Evolutionary conservation across 2,888 invertebrate species (phyloP).

Genomic region (Ellobium chinense): DNA sequence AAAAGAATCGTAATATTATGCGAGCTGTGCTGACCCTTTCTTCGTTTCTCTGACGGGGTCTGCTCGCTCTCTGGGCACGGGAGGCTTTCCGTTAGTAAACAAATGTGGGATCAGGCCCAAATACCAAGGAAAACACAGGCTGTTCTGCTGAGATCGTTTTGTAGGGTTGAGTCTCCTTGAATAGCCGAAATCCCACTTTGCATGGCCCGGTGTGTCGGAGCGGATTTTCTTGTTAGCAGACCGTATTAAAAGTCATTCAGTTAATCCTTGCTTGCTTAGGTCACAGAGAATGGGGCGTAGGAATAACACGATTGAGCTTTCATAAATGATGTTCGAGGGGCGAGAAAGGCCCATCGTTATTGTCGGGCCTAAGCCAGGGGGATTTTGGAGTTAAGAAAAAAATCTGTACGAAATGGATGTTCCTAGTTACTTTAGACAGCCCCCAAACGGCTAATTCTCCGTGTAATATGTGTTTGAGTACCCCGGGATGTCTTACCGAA

Average conservation of each 20-base stretch:
- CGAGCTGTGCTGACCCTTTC: neutral
- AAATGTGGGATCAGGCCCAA: neutral
- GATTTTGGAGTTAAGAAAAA: neutral
- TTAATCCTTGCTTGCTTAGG: conserved; percentile 4
- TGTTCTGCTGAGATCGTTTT: neutral
- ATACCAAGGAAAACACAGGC: neutral
- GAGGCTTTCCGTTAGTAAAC: neutral
- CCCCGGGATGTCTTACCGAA: too few relatives aligned
- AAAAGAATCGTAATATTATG: neutral
- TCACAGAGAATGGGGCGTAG: neutral
- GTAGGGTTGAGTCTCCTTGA: neutral
- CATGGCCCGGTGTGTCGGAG: neutral
- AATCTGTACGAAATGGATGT: neutral
- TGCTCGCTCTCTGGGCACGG: neutral
- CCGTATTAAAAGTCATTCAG: neutral
- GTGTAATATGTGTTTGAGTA: too few relatives aligned
- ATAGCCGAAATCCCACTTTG: neutral
- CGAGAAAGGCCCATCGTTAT: neutral
- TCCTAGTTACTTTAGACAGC: too few relatives aligned
- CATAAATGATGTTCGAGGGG: neutral
- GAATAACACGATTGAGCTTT: conserved; percentile 6
- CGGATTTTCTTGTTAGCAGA: conserved; percentile 9
- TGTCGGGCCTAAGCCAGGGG: neutral
- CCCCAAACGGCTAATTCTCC: too few relatives aligned
- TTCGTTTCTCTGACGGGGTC: neutral